phyloP scores from a whole-genome alignment of 2,888 invertebrate species.

The Agrotis ipsilon region DNA sequence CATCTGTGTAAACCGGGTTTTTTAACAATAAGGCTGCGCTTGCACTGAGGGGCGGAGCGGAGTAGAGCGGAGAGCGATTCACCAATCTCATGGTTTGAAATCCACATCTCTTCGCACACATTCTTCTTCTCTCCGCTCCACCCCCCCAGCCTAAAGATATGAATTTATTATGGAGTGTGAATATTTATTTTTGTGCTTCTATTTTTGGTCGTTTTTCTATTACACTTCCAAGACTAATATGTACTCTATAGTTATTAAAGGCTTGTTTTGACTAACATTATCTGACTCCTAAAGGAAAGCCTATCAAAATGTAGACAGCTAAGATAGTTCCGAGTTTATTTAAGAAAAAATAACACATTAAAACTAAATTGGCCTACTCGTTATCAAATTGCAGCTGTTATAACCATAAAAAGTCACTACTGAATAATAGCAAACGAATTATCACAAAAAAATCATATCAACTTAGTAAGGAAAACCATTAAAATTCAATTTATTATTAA shows the following conservation, averaged over 20 bases:
- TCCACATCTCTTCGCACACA: too few species aligned
- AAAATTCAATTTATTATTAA: constrained; percentile 13
- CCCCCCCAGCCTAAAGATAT: too few species aligned
- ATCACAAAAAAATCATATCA: not conserved
- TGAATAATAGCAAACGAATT: not conserved
- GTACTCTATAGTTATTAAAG: not conserved
- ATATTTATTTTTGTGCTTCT: too few species aligned
- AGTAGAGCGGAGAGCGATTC: too few species aligned
- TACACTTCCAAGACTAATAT: too few species aligned
- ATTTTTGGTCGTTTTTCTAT: too few species aligned
- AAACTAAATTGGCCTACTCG: not conserved
- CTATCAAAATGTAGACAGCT: not conserved
- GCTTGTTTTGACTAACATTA: not conserved
- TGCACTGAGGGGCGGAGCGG: too few species aligned
- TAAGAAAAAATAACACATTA: not conserved
- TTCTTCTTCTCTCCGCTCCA: too few species aligned
- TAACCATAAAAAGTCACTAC: not conserved
- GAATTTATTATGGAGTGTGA: too few species aligned
- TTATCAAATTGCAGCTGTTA: not conserved
- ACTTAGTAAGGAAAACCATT: constrained; percentile 20
- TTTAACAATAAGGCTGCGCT: too few species aligned
- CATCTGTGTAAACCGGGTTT: not conserved
- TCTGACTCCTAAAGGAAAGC: not conserved
- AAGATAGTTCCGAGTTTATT: not conserved
- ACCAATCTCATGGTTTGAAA: too few species aligned